Conservation (phyloP, 2,888 invertebrate genomes). For the Sarcophaga carnaria region DNA sequence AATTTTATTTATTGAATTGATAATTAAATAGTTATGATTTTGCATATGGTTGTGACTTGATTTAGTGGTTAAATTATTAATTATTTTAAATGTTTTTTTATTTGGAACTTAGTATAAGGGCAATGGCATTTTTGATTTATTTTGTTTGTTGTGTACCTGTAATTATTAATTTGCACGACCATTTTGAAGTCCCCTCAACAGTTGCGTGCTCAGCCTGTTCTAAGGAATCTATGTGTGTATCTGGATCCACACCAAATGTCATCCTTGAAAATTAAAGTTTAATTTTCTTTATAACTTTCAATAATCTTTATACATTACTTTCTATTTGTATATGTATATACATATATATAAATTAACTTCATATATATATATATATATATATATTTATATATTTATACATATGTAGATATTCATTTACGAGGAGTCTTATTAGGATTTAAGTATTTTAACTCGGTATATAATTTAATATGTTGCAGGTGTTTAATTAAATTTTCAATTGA, state of each 20-base stretch:
- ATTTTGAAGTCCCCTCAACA: conserved; percentile 99
- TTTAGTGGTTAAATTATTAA: conserved; percentile 20
- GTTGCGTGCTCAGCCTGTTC: conserved; percentile 98
- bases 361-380: not conserved
- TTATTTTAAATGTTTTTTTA: conserved; percentile 12
- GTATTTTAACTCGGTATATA: not conserved
- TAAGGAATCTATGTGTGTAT: conserved; percentile 98
- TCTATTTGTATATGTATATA: not conserved
- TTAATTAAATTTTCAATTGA: conserved; percentile 63
- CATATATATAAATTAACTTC: not conserved
- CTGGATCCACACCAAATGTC: conserved; percentile 98
- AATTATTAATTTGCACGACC: conserved; percentile 99
- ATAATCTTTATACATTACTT: not conserved
- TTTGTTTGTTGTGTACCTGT: conserved; percentile 89
- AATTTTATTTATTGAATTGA: conserved; percentile 11
- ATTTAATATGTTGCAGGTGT: not conserved
- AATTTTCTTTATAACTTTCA: conserved; percentile 24
- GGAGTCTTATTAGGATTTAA: not conserved
- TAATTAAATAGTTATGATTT: conserved; percentile 37
- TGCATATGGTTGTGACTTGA: conserved; percentile 47
- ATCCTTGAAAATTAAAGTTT: conserved; percentile 86
- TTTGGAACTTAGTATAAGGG: conserved; percentile 37
- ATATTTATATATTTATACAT: not conserved
- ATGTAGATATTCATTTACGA: not conserved
- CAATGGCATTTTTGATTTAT: conserved; percentile 36